Conservation (phyloP, 1,140 invertebrate species). For the Lordiphosa mommai region DNA sequence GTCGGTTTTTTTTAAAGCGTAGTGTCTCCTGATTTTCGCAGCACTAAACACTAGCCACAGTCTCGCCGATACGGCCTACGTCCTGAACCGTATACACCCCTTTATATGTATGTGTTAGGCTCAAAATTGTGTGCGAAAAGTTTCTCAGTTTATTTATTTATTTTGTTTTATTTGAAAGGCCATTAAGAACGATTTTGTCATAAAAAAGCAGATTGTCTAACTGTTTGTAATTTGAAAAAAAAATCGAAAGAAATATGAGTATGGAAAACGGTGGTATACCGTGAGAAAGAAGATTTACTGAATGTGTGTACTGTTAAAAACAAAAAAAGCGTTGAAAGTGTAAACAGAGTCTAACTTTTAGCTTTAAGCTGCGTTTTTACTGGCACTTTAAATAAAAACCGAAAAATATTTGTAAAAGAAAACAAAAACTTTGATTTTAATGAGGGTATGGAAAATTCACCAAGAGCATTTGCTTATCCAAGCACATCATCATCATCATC, state of each 20-base stretch:
- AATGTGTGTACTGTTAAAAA: constrained; percentile 69
- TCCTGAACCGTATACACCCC: too few relatives aligned
- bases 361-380: constrained; percentile 79
- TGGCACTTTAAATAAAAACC: constrained; percentile 77
- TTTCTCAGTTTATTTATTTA: constrained; percentile 18
- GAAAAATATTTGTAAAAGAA: constrained; percentile 67
- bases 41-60: too few relatives aligned
- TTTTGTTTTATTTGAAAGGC: too few relatives aligned
- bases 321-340: constrained; percentile 72
- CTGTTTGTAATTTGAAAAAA: neutral
- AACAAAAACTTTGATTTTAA: neutral
- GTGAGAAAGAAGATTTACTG: constrained; percentile 42
- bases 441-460: too few relatives aligned
- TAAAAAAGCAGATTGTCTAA: too few relatives aligned
- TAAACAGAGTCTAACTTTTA: constrained; percentile 79
- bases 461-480: too few relatives aligned
- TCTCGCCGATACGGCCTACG: too few relatives aligned
- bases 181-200: too few relatives aligned
- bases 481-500: too few relatives aligned
- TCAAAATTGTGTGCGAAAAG: constrained; percentile 36
- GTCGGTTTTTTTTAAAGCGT: too few relatives aligned
- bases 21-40: too few relatives aligned
- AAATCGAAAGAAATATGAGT: constrained; percentile 6
- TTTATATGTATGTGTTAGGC: constrained; percentile 36
- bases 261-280: too few relatives aligned